Percentiles rank a stretch among this genome's conserved stretches.
Conservation (phyloP, 2,888 invertebrate species). For the Neria commutata region DNA sequence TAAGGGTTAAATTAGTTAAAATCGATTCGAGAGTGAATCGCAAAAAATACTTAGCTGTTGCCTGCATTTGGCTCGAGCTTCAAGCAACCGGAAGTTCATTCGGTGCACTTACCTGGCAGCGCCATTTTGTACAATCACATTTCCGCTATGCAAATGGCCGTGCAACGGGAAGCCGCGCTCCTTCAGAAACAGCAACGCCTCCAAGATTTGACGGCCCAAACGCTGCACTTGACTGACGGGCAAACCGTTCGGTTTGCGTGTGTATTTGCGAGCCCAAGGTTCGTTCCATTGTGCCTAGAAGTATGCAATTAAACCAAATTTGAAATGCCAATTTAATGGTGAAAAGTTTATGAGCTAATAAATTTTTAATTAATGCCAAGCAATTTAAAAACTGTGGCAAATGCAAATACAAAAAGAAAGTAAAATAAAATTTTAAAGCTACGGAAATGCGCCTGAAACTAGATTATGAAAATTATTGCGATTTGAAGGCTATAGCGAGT, state of each 20-base stretch:
- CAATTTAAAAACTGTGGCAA: too few species aligned
- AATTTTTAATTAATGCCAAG: too few species aligned
- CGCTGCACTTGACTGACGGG: slow-evolving; percentile 82
- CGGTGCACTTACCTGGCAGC: slow-evolving; percentile 75
- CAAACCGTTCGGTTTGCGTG: slow-evolving; percentile 71
- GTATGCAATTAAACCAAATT: not conserved
- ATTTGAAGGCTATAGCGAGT: too few species aligned
- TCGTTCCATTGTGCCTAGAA: slow-evolving; percentile 78
- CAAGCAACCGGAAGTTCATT: slow-evolving; percentile 5
- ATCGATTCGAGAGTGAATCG: not conserved
- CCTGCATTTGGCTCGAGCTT: not conserved
- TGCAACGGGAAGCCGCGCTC: slow-evolving; percentile 88
- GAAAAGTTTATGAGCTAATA: too few species aligned
- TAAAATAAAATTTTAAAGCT: too few species aligned
- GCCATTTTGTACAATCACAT: slow-evolving; percentile 90
- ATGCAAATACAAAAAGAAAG: too few species aligned
- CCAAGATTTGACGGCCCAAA: slow-evolving; percentile 85
- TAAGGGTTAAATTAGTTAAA: not conserved
- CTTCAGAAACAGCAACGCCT: slow-evolving; percentile 81
- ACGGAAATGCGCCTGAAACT: too few species aligned
- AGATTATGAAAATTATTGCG: not conserved
- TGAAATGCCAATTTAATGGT: too few species aligned
- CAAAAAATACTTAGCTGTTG: not conserved
- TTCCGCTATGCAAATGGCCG: slow-evolving; percentile 87
- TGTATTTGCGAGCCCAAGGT: slow-evolving; percentile 79